These are phyloP conservation scores for Polydrusus cervinus DNA, from an alignment of 2,888 invertebrate species.

Conservation along the genomic window DNA sequence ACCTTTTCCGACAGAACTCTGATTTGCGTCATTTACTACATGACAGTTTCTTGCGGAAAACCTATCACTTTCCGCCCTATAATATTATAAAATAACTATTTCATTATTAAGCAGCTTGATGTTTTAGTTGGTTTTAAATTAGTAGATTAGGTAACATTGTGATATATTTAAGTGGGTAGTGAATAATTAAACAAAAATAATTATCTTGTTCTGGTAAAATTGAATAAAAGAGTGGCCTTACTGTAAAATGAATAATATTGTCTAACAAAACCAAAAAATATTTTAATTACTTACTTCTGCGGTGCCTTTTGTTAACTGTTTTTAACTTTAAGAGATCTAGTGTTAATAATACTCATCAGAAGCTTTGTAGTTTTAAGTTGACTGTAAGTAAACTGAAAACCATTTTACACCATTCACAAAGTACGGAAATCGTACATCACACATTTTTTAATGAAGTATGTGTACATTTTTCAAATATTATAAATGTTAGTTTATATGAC, in stretches of 20 bases:
- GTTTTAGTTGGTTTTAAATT: background rate
- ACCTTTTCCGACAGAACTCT: too few relatives aligned
- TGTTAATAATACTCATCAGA: conserved; percentile 2
- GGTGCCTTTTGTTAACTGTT: conserved; percentile 14
- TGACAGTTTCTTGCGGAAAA: too few relatives aligned
- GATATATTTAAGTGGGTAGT: conserved; percentile 11
- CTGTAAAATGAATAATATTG: background rate
- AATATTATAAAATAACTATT: too few relatives aligned
- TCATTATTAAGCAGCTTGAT: background rate
- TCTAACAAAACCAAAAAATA: background rate
- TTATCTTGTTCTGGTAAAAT: too few relatives aligned
- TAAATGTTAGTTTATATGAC: background rate
- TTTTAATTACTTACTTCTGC: background rate
- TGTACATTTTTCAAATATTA: too few relatives aligned
- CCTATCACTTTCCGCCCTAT: too few relatives aligned
- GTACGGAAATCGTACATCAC: background rate
- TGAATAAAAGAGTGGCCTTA: background rate
- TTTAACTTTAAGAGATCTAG: conserved; percentile 13
- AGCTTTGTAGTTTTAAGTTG: background rate
- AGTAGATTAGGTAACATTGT: conserved; percentile 11
- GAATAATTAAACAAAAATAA: background rate
- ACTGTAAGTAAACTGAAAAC: background rate
- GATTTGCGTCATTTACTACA: too few relatives aligned
- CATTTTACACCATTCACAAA: background rate
- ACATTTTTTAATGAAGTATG: background rate